Conservation (phyloP, 2,888 invertebrate genomes). For the Galerucella pusilla region DNA sequence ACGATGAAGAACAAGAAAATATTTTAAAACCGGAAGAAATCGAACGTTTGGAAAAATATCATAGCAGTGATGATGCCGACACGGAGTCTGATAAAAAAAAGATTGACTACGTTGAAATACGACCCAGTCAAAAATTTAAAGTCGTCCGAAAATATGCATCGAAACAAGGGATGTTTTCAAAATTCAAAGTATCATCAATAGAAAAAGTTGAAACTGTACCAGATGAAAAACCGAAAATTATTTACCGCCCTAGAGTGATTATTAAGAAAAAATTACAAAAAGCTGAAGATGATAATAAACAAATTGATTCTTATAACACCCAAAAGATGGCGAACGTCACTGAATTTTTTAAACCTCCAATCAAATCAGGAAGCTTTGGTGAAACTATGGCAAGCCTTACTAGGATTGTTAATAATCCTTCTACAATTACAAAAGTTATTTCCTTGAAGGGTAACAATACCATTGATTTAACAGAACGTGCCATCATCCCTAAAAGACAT, state of each 20-base stretch:
- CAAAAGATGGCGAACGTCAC: background rate
- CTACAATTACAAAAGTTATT: background rate
- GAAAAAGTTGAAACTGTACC: background rate
- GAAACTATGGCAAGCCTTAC: background rate
- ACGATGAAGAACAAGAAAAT: conserved; percentile 31
- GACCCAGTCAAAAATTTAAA: conserved; percentile 5
- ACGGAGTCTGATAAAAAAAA: conserved; percentile 1
- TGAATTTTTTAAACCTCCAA: background rate
- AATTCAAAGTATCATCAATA: background rate
- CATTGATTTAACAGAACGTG: background rate
- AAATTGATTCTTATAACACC: background rate
- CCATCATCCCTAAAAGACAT: background rate
- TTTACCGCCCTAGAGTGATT: background rate
- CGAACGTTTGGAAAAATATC: conserved; percentile 2
- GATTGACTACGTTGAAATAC: conserved; percentile 17
- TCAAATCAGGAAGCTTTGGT: background rate
- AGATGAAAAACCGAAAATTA: background rate
- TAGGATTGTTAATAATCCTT: background rate
- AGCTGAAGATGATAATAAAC: background rate
- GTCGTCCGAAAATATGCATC: background rate
- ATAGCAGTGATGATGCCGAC: conserved; percentile 14
- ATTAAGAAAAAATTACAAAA: background rate
- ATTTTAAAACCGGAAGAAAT: conserved; percentile 10
- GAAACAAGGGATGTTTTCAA: background rate
- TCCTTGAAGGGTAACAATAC: background rate